A percentile compares a stretch with the other conserved stretches of the same genome.
These are phyloP conservation scores for Cygnus atratus DNA, from an alignment of 2,113 vertebrate genomes.

Conservation along the genomic window DNA sequence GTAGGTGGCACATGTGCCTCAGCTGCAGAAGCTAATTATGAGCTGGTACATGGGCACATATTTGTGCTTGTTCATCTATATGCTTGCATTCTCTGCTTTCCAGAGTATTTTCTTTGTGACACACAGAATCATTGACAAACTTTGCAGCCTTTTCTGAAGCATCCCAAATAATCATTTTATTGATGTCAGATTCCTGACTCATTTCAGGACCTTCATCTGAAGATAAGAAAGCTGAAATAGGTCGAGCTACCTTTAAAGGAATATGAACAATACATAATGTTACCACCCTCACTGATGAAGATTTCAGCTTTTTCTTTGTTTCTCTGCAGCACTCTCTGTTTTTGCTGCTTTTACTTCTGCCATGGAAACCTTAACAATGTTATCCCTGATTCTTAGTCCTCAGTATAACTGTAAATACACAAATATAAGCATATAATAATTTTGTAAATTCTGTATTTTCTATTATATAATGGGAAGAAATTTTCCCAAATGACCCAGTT, in stretches of 20 bases:
- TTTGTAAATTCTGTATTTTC: not conserved
- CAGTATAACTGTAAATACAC: not conserved
- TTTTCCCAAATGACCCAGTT: not conserved
- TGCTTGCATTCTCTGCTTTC: not conserved
- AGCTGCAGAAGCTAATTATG: not conserved
- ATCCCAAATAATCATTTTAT: not conserved
- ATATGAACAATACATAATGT: no score
- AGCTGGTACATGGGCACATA: not conserved
- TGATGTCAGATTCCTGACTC: not conserved
- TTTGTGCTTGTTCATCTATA: not conserved
- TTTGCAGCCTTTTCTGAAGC: not conserved
- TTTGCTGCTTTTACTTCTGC: not conserved
- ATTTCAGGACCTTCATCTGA: not conserved
- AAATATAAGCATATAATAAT: not conserved
- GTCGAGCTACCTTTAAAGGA: not conserved
- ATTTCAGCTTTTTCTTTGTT: not conserved
- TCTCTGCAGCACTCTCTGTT: not conserved
- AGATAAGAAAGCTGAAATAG: not conserved
- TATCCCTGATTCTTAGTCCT: not conserved
- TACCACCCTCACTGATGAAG: not conserved
- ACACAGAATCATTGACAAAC: not conserved
- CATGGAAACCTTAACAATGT: not conserved
- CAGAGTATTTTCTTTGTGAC: not conserved
- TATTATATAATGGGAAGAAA: not conserved
- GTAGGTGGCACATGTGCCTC: not conserved